These are phyloP conservation scores for Troides oblongomaculatus DNA, from an alignment of 2,888 invertebrate genomes.

Conservation along the genomic window DNA sequence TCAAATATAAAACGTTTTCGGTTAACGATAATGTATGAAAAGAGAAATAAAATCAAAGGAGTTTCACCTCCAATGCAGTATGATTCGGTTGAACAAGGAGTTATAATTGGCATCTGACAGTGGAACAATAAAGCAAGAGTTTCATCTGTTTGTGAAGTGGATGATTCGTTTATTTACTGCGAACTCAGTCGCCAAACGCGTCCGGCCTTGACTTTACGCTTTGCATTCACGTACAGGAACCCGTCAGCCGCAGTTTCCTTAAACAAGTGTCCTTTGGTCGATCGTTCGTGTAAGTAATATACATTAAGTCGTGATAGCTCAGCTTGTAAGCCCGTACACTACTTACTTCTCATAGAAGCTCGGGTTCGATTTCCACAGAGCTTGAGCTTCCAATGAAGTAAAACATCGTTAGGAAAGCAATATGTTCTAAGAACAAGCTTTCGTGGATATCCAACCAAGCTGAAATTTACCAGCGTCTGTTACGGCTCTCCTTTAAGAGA, in stretches of 20 bases:
- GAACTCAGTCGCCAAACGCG: conserved; percentile 8
- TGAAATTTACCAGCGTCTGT: too few species aligned
- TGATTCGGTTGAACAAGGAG: conserved; percentile 5
- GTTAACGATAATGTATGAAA: neutral
- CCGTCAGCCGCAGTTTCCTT: conserved; percentile 1
- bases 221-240: conserved; percentile 18
- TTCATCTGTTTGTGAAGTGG: neutral
- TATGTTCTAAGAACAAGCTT: too few species aligned
- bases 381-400: too few species aligned
- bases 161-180: conserved; percentile 8
- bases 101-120: conserved; percentile 18
- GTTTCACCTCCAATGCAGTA: neutral
- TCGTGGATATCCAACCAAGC: too few species aligned
- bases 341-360: too few species aligned
- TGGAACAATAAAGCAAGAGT: conserved; percentile 14
- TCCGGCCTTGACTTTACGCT: conserved; percentile 27
- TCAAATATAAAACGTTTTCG: too few species aligned
- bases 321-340: too few species aligned
- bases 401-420: too few species aligned
- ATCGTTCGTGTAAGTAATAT: conserved; percentile 1
- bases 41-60: neutral
- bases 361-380: too few species aligned
- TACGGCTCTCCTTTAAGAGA: too few species aligned
- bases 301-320: too few species aligned
- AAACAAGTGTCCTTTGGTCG: neutral